Conservation (phyloP, 1,140 invertebrate genomes). For the Drosophila lowei region DNA sequence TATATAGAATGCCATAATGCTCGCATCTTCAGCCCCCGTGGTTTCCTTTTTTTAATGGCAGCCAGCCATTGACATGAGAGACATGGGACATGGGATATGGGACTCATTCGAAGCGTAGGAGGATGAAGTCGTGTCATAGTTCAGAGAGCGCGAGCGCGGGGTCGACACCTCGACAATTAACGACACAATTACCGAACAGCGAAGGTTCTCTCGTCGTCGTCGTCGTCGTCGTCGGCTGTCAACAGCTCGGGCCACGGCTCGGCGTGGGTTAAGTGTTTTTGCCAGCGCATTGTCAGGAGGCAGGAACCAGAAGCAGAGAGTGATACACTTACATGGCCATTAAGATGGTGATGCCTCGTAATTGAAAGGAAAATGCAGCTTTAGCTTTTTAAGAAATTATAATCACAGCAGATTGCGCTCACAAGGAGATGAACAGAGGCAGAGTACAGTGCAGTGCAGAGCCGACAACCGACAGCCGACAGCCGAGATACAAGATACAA, state of each 20-base stretch:
- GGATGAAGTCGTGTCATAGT: slow-evolving; percentile 48
- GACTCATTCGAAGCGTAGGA: slow-evolving; percentile 17
- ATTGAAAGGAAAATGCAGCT: slow-evolving; percentile 79
- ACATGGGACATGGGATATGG: slow-evolving; percentile 20
- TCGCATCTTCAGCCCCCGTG: slow-evolving; percentile 29
- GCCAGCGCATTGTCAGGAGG: slow-evolving; percentile 46
- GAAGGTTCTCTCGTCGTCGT: slow-evolving; percentile 18
- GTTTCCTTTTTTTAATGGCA: slow-evolving; percentile 36
- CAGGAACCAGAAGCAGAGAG: slow-evolving; percentile 10
- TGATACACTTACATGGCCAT: slow-evolving; percentile 58
- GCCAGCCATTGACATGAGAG: slow-evolving; percentile 43
- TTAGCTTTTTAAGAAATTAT: slow-evolving; percentile 81
- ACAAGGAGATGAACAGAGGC: neutral
- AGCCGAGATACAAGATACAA: slow-evolving; percentile 60
- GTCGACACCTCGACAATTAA: slow-evolving; percentile 73
- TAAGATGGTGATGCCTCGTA: slow-evolving; percentile 42
- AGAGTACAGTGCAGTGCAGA: slow-evolving; percentile 21
- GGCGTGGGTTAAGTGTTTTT: slow-evolving; percentile 68
- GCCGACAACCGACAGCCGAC: neutral
- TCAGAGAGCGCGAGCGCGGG: slow-evolving; percentile 37
- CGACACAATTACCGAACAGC: slow-evolving; percentile 65
- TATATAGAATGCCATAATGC: slow-evolving; percentile 30
- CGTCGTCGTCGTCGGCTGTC: neutral
- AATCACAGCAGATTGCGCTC: slow-evolving; percentile 75
- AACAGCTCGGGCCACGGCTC: slow-evolving; percentile 2